Evolutionary conservation across 1,140 invertebrate species (phyloP), one percentile per base, ranked within the genome.

Genomic region (Macrobrachium nipponense): DNA sequence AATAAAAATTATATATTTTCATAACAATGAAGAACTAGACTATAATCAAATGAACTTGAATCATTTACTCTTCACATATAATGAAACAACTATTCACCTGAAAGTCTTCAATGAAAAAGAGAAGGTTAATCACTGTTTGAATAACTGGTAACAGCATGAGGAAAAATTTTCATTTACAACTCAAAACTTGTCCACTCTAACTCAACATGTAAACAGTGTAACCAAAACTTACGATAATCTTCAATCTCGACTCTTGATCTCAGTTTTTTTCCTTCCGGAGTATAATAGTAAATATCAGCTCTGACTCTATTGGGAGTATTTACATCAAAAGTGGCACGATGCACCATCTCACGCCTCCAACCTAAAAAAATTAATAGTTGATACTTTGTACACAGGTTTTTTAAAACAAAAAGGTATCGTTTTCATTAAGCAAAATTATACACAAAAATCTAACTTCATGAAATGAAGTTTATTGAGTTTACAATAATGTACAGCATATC

Each of bases 241-340:
- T 84, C 82, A 36, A 84, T 84, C 58, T 84, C 82, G 14, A 84
- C 82, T 66, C 44, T 75, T 43, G 82, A 84, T 11, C 82, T 72
- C 11, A 84, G 75, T 78, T 84, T 84, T 75, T 84, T 84, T 23
- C 73, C 82, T 17, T 20, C 61, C 0, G 82, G 82, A 20, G 82
- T n/a, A 68, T 84, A 84, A 77, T 84, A 84, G 66, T 84, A 84
- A 17, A 84, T 84, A 44, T 84, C 82, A 14, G 82, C 73, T 77
- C 59, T 78, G 12, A 64, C 23, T 58, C 73, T 51, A 10, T 75
- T 44, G 5, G 17, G 23, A 23, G 77, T 84, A 20, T 51, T 68
- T 58, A 75, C 73, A 27, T 84, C 76, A 23, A 78, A 60, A 23
- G 75, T 84, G 62, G 82, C 73, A 6, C 82, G 82, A 15, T 51